Evolutionary conservation across 2,113 vertebrate genomes (phyloP), one percentile per base, ranked within the genome.

Genomic region (Danionella cerebrum): DNA sequence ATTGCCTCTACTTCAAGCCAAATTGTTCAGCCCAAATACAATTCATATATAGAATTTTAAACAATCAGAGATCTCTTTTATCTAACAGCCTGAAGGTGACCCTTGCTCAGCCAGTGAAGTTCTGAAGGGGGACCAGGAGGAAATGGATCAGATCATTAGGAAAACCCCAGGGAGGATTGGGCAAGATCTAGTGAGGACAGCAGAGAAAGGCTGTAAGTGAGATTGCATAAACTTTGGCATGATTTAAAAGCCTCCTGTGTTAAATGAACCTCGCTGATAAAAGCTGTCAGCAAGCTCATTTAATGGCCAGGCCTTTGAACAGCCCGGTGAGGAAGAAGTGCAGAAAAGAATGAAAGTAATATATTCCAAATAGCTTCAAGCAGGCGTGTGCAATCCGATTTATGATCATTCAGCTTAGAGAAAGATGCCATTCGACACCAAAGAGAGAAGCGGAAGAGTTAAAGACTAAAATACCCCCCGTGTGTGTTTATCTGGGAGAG

Each of bases 191-290:
- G n/a, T 57, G 5, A 44, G 11, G 25, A 16, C 27, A 62, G 14
- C 19, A 18, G 24, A 47, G 11, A 60, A 44, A 60, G 63, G 60
- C 74, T 77, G 71, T 54, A 80, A 71, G 65, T 59, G 76, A 19
- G 57, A 78, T 59, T 6, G 67, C 71, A 58, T 70, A 74, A 78
- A 76, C 6, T 54, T 76, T 75, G 63, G 70, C 69, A 77, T 82
- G 83, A 84, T 79, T 82, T 79, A 79, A 59, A 78, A 68, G 74
- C 76, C 24, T 60, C 55, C 63, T 1, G 60, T 35, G 66, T 72
- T 52, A 80, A 85, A 83, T 85, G 77, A 83, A 77, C 72, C 80
- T 25, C 33, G 10, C 35, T 75, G 1, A 81, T 85, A 83, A 86
- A 82, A 77, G 70, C 62, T 77, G 57, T 78, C 38, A 63, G 65